These are phyloP conservation scores for Drosophila anceps DNA, from an alignment of 2,888 invertebrate genomes.

Conservation along the genomic window DNA sequence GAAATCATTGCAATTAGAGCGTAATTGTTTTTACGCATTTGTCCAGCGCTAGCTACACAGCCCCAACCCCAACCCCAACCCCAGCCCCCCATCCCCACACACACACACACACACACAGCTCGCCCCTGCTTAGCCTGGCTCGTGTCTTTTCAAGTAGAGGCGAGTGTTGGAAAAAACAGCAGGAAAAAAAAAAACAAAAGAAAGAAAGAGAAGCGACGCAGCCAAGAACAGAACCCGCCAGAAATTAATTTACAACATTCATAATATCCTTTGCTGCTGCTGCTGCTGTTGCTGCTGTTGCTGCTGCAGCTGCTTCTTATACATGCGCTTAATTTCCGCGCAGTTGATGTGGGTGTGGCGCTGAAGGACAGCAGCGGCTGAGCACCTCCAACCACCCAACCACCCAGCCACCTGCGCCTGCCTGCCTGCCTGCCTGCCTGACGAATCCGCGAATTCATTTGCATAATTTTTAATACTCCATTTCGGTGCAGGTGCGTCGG, in stretches of 20 bases:
- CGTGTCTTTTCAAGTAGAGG: constrained; percentile 68
- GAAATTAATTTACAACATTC: constrained; percentile 79
- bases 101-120: neutral
- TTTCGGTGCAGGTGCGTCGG: constrained; percentile 76
- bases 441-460: constrained; percentile 83
- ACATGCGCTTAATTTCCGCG: constrained; percentile 76
- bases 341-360: constrained; percentile 68
- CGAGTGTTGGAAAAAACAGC: constrained; percentile 11
- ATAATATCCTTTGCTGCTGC: constrained; percentile 58
- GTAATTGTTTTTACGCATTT: constrained; percentile 83
- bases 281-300: constrained; percentile 5
- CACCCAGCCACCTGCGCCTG: constrained; percentile 6
- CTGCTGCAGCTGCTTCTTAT: constrained; percentile 34
- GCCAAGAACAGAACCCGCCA: constrained; percentile 28
- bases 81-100: neutral
- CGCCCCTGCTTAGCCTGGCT: constrained; percentile 59
- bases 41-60: constrained; percentile 54
- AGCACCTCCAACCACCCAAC: constrained; percentile 18
- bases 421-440: constrained; percentile 13
- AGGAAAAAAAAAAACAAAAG: neutral
- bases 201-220: neutral
- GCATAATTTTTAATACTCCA: constrained; percentile 85
- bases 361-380: constrained; percentile 61
- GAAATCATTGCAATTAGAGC: constrained; percentile 85
- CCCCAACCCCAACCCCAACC: too few species aligned